Conservation (phyloP, 2,888 invertebrate species). For the Stramonita haemastoma region DNA sequence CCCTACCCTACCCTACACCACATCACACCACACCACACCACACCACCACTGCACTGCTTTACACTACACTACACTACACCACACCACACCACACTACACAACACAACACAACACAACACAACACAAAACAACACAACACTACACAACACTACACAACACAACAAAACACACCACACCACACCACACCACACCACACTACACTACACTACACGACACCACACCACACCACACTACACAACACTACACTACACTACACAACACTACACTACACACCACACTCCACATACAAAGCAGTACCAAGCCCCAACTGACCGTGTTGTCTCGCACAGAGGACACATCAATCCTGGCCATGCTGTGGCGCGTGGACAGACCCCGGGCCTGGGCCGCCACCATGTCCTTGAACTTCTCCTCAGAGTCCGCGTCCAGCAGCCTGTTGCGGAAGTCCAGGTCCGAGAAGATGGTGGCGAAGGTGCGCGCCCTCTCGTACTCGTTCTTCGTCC, state of each 20-base stretch:
- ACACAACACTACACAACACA: not conserved
- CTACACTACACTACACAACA: not conserved
- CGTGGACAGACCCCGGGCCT: slow-evolving; percentile 76
- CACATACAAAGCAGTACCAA: no score
- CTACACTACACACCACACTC: not conserved
- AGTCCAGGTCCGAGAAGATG: slow-evolving; percentile 81
- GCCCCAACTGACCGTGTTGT: not conserved
- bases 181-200: no score
- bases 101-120: no score
- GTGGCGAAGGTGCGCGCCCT: slow-evolving; percentile 82
- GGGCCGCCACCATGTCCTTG: slow-evolving; percentile 78
- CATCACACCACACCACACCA: no score
- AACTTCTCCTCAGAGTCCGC: slow-evolving; percentile 81
- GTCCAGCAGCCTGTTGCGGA: slow-evolving; percentile 80
- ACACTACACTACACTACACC: no score
- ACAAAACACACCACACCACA: not conserved
- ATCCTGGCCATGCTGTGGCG: not conserved
- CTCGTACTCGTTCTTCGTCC: slow-evolving; percentile 82
- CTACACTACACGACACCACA: no score
- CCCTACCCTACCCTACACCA: no score
- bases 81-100: no score
- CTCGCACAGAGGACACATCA: not conserved
- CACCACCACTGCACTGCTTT: no score
- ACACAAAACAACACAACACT: no score
- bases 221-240: no score